Evolutionary conservation across 37 sponge, comb jelly and placozoan species (phyloP).

Genomic region (Theonella swinhoei): DNA sequence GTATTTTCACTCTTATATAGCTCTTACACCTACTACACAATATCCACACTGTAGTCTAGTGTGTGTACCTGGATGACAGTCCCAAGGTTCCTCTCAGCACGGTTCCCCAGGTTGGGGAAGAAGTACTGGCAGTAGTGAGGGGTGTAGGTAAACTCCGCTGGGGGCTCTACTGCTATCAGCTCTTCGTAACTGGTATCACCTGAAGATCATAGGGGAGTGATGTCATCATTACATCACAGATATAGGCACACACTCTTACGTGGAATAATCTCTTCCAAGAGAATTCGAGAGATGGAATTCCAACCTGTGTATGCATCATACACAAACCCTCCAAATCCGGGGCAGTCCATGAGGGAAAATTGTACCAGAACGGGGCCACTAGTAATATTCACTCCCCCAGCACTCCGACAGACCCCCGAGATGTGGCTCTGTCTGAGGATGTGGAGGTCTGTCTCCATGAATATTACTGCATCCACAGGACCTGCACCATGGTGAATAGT

Average conservation of each 20-base stretch:
- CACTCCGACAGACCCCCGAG: slow-evolving; percentile 19
- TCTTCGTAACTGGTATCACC: slow-evolving; percentile 15
- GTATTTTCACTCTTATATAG: too few relatives aligned
- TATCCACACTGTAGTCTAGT: too few relatives aligned
- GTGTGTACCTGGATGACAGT: slow-evolving; percentile 5
- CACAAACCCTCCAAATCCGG: slow-evolving; percentile 46
- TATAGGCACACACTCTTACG: slow-evolving; percentile 16
- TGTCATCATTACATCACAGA: not conserved
- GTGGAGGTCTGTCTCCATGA: slow-evolving; percentile 19
- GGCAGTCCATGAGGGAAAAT: slow-evolving; percentile 57
- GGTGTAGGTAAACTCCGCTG: slow-evolving; percentile 29
- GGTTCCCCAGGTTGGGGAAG: slow-evolving; percentile 36
- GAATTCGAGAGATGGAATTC: slow-evolving; percentile 64
- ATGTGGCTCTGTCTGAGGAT: slow-evolving; percentile 19
- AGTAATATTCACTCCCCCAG: not conserved
- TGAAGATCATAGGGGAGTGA: not conserved
- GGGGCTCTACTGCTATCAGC: not conserved
- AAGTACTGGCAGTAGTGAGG: slow-evolving; percentile 71
- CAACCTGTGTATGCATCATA: slow-evolving; percentile 81
- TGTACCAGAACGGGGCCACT: slow-evolving; percentile 37
- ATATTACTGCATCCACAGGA: slow-evolving; percentile 27
- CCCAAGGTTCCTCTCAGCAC: slow-evolving; percentile 64
- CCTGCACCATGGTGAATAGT: not conserved
- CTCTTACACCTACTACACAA: too few relatives aligned
- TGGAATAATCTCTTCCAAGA: slow-evolving; percentile 56